Evolutionary conservation across 1,140 invertebrate species (phyloP).

Genomic region (Bombus waltoni): DNA sequence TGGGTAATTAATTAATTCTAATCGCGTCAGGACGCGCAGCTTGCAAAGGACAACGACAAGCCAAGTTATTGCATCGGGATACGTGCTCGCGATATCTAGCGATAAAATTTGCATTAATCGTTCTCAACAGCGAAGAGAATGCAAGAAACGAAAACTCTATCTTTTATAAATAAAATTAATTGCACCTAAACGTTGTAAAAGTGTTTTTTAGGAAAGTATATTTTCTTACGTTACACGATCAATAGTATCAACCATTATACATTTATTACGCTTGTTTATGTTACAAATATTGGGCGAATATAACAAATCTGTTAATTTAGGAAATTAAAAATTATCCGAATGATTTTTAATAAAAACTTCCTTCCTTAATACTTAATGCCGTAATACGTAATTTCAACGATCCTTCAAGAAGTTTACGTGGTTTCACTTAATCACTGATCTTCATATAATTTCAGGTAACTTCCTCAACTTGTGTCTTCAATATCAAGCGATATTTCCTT

Average conservation of each 20-base stretch:
- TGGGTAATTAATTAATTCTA: constrained; percentile 69
- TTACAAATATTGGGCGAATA: not conserved
- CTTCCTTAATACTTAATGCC: not conserved
- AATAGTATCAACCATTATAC: too few relatives aligned
- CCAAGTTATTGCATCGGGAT: constrained; percentile 64
- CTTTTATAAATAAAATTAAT: not conserved
- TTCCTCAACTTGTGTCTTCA: not conserved
- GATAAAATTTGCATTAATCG: constrained; percentile 73
- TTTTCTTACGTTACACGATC: too few relatives aligned
- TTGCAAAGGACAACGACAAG: constrained; percentile 65
- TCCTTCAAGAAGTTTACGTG: not conserved
- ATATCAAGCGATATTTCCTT: not conserved
- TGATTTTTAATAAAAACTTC: not conserved
- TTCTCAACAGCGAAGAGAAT: constrained; percentile 42
- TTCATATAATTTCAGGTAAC: not conserved
- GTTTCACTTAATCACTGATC: not conserved
- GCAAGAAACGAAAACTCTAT: not conserved
- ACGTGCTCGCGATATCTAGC: constrained; percentile 58
- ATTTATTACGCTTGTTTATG: too few relatives aligned
- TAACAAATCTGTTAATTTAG: not conserved
- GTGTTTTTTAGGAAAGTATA: too few relatives aligned
- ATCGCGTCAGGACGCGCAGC: constrained; percentile 65
- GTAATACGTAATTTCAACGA: not conserved
- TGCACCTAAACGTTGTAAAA: not conserved
- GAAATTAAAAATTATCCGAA: not conserved